Conservation (phyloP, 2,113 vertebrate genomes). For the Periophthalmus modestus region DNA sequence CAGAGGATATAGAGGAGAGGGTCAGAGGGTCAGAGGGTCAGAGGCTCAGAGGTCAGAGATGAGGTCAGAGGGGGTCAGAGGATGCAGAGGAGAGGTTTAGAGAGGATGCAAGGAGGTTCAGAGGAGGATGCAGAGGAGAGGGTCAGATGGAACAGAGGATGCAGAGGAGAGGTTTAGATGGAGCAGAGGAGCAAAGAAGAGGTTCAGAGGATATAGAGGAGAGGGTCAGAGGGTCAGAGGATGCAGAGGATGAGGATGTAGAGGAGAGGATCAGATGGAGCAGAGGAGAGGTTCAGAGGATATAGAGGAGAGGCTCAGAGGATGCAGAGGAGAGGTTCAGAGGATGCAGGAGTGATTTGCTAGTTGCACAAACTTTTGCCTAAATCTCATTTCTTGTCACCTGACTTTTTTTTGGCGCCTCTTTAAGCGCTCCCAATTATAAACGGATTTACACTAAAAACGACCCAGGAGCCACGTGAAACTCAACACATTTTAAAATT, state of each 20-base stretch:
- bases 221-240: not conserved
- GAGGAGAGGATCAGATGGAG: not conserved
- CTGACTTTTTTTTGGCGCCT: conserved; percentile 40
- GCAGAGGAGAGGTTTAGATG: no score
- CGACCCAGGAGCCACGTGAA: not conserved
- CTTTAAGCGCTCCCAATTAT: conserved; percentile 26
- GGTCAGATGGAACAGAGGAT: not conserved
- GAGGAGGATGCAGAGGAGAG: no score
- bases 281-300: no score
- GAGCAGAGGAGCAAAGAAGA: no score
- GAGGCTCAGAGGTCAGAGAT: no score
- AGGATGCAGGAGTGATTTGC: not conserved
- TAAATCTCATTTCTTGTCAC: conserved; percentile 50
- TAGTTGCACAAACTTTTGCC: not conserved
- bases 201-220: no score
- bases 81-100: no score
- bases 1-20: no score
- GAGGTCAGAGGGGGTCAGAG: no score
- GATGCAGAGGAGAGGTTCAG: not conserved
- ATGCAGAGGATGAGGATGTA: no score
- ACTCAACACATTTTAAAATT: not conserved
- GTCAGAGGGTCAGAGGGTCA: no score
- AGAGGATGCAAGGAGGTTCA: no score
- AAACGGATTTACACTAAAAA: conserved; percentile 40
- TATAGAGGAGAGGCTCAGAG: not conserved